These are phyloP conservation scores for Melipona quadrifasciata DNA, from an alignment of 1,140 invertebrate species.

Conservation along the genomic window DNA sequence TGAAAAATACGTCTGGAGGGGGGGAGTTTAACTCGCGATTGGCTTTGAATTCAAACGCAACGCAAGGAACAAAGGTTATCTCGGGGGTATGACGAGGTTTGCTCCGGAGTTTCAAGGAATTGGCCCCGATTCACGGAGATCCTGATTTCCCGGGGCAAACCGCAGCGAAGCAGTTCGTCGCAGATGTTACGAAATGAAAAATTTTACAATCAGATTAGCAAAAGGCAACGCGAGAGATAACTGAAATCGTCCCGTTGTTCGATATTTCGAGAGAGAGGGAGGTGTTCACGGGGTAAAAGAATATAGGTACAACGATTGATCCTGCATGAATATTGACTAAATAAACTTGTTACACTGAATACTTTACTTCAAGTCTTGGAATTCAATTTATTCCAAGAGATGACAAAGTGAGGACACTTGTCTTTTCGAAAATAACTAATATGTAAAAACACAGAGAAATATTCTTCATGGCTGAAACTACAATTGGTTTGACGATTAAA, in stretches of 20 bases:
- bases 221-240: background rate
- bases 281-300: background rate
- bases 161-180: slow-evolving; percentile 18
- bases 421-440: too few relatives aligned
- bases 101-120: slow-evolving; percentile 39
- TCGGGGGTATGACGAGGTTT: slow-evolving; percentile 9
- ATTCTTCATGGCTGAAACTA: too few relatives aligned
- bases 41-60: slow-evolving; percentile 32
- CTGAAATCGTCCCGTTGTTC: background rate
- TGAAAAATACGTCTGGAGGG: background rate
- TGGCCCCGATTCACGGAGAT: slow-evolving; percentile 26
- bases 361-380: too few relatives aligned
- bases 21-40: background rate
- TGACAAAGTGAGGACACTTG: too few relatives aligned
- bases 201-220: slow-evolving; percentile 36
- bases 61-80: slow-evolving; percentile 19
- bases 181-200: slow-evolving; percentile 44
- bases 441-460: too few relatives aligned
- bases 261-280: background rate
- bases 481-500: too few relatives aligned
- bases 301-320: too few relatives aligned
- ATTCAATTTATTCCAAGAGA: too few relatives aligned
- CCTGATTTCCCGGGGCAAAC: slow-evolving; percentile 24
- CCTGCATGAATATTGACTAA: too few relatives aligned
- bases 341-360: too few relatives aligned